Evolutionary conservation across 2,888 invertebrate genomes (phyloP).

Genomic region (Macrophya annulata): DNA sequence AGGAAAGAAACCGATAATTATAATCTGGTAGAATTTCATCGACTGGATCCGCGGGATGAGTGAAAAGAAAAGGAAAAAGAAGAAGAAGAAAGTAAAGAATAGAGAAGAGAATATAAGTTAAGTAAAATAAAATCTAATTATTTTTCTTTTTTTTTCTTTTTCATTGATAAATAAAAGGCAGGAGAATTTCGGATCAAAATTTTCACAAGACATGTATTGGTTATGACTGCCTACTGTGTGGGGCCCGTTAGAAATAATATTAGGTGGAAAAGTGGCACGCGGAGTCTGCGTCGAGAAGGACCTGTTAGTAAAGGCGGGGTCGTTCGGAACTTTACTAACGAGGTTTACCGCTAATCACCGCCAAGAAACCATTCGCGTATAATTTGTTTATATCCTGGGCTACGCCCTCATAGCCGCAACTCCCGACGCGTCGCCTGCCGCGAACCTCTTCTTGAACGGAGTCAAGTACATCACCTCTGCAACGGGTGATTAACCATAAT

Average conservation of each 20-base stretch:
- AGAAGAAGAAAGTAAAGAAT: too few species aligned
- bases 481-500: constrained; percentile 55
- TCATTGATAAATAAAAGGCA: background rate
- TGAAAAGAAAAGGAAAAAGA: background rate
- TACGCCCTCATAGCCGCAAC: constrained; percentile 65
- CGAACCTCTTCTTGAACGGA: constrained; percentile 24
- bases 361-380: constrained; percentile 76
- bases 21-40: background rate
- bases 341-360: constrained; percentile 76
- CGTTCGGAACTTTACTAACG: constrained; percentile 72
- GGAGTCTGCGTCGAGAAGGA: constrained; percentile 45
- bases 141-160: too few species aligned
- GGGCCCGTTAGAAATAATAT: constrained; percentile 51
- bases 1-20: constrained; percentile 12
- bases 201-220: constrained; percentile 12
- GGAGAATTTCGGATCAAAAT: background rate
- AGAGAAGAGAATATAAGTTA: background rate
- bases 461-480: constrained; percentile 44
- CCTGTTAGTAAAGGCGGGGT: constrained; percentile 50
- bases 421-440: constrained; percentile 27
- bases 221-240: constrained; percentile 8
- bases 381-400: constrained; percentile 77
- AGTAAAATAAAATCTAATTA: background rate
- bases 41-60: background rate
- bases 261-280: constrained; percentile 48